Evolutionary conservation across 2,113 vertebrate species (phyloP).

Genomic region (Melanerpes formicivorus): DNA sequence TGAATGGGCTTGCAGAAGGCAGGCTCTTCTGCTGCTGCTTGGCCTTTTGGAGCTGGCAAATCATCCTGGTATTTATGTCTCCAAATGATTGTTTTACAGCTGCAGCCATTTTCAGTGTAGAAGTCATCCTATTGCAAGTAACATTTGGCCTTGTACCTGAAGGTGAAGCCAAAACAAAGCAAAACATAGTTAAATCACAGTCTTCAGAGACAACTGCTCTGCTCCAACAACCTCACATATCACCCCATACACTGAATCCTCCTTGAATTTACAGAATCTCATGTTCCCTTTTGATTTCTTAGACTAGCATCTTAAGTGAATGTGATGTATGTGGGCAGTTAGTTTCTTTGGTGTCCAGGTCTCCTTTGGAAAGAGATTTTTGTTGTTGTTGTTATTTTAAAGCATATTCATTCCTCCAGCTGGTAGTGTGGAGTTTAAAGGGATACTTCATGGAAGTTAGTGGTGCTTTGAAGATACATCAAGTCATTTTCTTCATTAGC

Average conservation of each 20-base stretch:
- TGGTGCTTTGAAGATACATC: background rate
- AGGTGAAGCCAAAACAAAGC: background rate
- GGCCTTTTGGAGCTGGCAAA: background rate
- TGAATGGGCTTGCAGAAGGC: background rate
- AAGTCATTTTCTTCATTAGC: background rate
- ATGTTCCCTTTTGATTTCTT: background rate
- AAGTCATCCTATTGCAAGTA: background rate
- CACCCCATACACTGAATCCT: background rate
- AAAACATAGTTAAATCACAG: background rate
- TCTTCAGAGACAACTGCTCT: background rate
- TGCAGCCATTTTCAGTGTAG: background rate
- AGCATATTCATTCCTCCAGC: background rate
- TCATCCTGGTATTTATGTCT: background rate
- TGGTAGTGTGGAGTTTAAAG: background rate
- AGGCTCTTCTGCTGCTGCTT: background rate
- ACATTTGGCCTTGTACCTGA: background rate
- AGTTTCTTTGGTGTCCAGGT: background rate
- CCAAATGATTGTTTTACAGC: background rate
- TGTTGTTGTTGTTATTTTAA: background rate
- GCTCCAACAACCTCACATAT: background rate
- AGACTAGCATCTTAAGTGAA: background rate
- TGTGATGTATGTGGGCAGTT: background rate
- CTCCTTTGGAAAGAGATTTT: background rate
- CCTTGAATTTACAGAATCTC: background rate
- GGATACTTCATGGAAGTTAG: background rate